phyloP scores from a whole-genome alignment of 1,140 invertebrate genomes.

The Hycleus cichorii region DNA sequence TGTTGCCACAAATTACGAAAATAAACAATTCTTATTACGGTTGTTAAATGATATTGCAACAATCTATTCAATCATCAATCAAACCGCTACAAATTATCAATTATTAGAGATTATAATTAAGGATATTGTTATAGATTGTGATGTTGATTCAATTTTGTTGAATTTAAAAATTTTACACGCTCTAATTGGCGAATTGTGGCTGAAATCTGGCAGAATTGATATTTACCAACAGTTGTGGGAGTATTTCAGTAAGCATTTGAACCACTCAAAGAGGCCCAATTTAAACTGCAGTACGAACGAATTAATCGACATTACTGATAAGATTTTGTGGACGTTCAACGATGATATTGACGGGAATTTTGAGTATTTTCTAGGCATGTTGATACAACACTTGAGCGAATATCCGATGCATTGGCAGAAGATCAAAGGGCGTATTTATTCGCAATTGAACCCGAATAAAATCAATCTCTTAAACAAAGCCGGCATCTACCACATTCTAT shows the following conservation, averaged over 20 bases:
- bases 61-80: conserved; percentile 3
- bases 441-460: conserved; percentile 34
- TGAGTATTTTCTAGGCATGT: conserved; percentile 30
- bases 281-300: conserved; percentile 11
- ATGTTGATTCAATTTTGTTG: conserved; percentile 9
- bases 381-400: conserved; percentile 26
- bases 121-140: background rate
- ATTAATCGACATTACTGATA: conserved; percentile 21
- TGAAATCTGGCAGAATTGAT: conserved; percentile 27
- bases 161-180: conserved; percentile 27
- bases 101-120: conserved; percentile 15
- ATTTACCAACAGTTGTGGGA: conserved; percentile 32
- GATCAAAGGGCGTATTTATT: conserved; percentile 37
- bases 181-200: conserved; percentile 27
- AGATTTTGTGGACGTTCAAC: conserved; percentile 11
- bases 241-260: conserved; percentile 33
- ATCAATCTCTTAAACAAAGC: conserved; percentile 28
- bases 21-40: conserved; percentile 17
- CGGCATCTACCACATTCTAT: conserved; percentile 28
- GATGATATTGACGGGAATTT: conserved; percentile 29
- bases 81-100: conserved; percentile 15
- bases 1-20: conserved; percentile 14
- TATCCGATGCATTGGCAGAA: conserved; percentile 36
- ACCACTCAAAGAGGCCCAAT: conserved; percentile 21
- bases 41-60: conserved; percentile 21